Percentiles rank a stretch among this genome's conserved stretches.
phyloP scores from a whole-genome alignment of 2,113 vertebrate genomes.

The Chaetura pelagica region DNA sequence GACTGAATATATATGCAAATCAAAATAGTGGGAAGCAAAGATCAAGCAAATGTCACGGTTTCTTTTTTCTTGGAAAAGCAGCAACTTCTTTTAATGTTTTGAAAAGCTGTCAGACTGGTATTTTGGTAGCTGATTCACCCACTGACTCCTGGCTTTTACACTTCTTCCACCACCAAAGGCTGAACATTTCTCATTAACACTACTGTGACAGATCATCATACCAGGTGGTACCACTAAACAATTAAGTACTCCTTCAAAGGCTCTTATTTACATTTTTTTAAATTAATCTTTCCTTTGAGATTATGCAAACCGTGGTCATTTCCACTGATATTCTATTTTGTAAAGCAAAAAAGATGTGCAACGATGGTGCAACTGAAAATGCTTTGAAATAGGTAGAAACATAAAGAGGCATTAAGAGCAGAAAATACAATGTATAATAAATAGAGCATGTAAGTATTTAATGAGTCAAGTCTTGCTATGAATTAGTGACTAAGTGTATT shows the following conservation, averaged over 20 bases:
- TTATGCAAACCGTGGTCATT: not conserved
- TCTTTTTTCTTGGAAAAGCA: not conserved
- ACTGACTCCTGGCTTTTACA: not conserved
- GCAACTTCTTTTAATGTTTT: not conserved
- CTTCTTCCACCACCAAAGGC: not conserved
- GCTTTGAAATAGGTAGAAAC: not conserved
- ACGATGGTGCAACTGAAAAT: not conserved
- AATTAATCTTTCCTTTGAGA: not conserved
- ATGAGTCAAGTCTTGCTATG: not conserved
- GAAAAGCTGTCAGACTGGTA: not conserved
- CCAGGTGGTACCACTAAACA: not conserved
- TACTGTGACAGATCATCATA: not conserved
- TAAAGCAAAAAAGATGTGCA: not conserved
- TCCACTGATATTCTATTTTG: not conserved
- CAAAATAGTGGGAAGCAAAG: not conserved
- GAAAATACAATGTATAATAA: not conserved
- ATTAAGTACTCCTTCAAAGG: not conserved
- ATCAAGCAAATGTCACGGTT: not conserved
- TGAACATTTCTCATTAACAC: slow-evolving; percentile 19
- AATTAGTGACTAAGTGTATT: not conserved
- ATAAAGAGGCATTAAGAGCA: not conserved
- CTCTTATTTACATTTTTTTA: not conserved
- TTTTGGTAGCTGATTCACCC: not conserved
- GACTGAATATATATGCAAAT: not conserved
- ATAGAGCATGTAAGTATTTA: not conserved